phyloP scores from a whole-genome alignment of 2,888 invertebrate genomes.

The Drosophila rubida region DNA sequence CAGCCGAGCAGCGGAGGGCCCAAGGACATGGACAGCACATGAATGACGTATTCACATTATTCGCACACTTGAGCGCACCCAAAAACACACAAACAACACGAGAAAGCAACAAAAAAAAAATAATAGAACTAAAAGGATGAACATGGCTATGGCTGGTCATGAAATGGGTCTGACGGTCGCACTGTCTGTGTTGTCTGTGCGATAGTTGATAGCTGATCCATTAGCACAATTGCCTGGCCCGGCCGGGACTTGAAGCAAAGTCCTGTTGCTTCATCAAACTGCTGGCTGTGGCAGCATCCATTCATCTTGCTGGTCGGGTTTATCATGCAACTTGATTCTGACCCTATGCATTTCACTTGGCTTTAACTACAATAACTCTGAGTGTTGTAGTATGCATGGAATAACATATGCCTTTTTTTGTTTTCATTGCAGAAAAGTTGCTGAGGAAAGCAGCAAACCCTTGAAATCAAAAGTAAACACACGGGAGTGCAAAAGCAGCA shows the following conservation, averaged over 20 bases:
- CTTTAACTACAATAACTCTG: background rate
- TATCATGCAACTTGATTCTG: conserved; percentile 63
- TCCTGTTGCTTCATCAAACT: conserved; percentile 34
- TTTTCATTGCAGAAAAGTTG: conserved; percentile 48
- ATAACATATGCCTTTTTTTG: conserved; percentile 35
- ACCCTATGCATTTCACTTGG: conserved; percentile 39
- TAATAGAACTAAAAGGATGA: conserved; percentile 4
- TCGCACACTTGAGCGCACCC: conserved; percentile 63
- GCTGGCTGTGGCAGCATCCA: conserved; percentile 40
- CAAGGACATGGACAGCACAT: conserved; percentile 52
- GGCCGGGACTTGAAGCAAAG: background rate
- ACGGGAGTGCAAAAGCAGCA: conserved; percentile 1
- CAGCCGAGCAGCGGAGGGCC: background rate
- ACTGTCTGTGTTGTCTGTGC: background rate
- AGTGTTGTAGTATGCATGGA: conserved; percentile 4
- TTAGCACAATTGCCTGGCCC: conserved; percentile 71
- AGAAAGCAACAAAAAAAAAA: background rate
- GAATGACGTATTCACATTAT: conserved; percentile 61
- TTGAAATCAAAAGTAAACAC: conserved; percentile 67
- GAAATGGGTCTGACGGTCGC: conserved; percentile 20
- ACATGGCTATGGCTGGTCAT: conserved; percentile 5
- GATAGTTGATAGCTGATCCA: conserved; percentile 63
- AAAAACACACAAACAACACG: conserved; percentile 32
- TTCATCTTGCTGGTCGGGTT: conserved; percentile 61
- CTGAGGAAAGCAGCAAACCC: conserved; percentile 31